phyloP scores from a whole-genome alignment of 2,113 vertebrate species.

The Epinephelus moara region DNA sequence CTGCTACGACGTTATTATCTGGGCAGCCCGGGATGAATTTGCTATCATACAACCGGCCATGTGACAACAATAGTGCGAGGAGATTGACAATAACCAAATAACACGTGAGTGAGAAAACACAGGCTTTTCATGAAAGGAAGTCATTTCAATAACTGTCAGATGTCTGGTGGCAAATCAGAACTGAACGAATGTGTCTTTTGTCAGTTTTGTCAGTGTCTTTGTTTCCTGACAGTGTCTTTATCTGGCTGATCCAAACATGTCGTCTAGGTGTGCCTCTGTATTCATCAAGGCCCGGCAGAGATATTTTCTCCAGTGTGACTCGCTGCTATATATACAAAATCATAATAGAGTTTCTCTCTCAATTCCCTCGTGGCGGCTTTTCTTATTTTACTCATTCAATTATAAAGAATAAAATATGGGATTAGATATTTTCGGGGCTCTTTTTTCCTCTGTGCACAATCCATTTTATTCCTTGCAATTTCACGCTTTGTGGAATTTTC shows the following conservation, averaged over 20 bases:
- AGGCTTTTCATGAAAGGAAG: conserved; percentile 64
- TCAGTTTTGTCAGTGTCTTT: conserved; percentile 63
- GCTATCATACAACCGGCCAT: conserved; percentile 53
- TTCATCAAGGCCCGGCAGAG: conserved; percentile 50
- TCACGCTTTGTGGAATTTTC: conserved; percentile 32
- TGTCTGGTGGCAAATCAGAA: conserved; percentile 67
- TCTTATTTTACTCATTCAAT: conserved; percentile 55
- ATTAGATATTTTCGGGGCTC: conserved; percentile 37
- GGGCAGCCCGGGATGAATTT: conserved; percentile 44
- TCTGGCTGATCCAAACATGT: conserved; percentile 69
- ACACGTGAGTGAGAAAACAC: conserved; percentile 48
- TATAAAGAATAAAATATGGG: conserved; percentile 42
- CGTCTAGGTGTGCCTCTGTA: conserved; percentile 36
- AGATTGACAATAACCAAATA: conserved; percentile 71
- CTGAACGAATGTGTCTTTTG: conserved; percentile 66
- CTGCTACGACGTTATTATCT: conserved; percentile 55
- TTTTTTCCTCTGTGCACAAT: conserved; percentile 8
- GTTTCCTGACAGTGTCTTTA: conserved; percentile 70
- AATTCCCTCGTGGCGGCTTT: conserved; percentile 23
- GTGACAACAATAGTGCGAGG: conserved; percentile 38
- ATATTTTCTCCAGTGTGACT: conserved; percentile 21
- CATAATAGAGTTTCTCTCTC: conserved; percentile 30
- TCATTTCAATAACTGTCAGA: conserved; percentile 77
- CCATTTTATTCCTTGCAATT: conserved; percentile 43
- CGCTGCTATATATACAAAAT: conserved; percentile 19